Conservation (phyloP, 2,888 invertebrate genomes). For the Blomia tropicalis region DNA sequence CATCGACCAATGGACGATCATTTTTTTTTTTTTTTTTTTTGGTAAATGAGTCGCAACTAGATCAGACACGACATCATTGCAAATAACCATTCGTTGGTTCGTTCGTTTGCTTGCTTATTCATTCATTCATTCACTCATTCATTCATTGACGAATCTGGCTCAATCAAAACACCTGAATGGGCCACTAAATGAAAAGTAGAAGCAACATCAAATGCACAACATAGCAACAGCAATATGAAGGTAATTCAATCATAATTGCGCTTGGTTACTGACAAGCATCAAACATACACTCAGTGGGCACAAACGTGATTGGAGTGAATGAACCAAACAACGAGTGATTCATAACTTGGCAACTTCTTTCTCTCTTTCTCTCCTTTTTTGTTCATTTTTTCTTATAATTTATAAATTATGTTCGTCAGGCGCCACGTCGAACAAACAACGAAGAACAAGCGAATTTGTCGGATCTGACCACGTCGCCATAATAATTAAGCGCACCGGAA, state of each 20-base stretch:
- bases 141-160: too few relatives aligned
- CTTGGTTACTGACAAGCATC: background rate
- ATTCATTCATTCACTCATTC: too few relatives aligned
- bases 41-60: too few relatives aligned
- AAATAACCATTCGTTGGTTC: too few relatives aligned
- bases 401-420: background rate
- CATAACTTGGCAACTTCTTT: background rate
- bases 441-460: too few relatives aligned
- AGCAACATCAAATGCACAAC: too few relatives aligned
- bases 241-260: slow-evolving; percentile 11
- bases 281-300: background rate
- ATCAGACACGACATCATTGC: too few relatives aligned
- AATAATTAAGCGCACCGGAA: slow-evolving; percentile 12
- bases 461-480: slow-evolving; percentile 5
- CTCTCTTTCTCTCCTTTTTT: background rate
- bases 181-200: background rate
- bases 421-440: background rate
- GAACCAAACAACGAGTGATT: slow-evolving; percentile 12
- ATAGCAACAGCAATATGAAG: background rate
- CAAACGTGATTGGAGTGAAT: slow-evolving; percentile 12
- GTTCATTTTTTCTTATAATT: too few relatives aligned
- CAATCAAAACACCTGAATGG: background rate
- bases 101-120: too few relatives aligned
- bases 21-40: too few relatives aligned
- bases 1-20: too few relatives aligned